phyloP scores from a whole-genome alignment of 2,797 vertebrate genomes.

The Netta rufina region DNA sequence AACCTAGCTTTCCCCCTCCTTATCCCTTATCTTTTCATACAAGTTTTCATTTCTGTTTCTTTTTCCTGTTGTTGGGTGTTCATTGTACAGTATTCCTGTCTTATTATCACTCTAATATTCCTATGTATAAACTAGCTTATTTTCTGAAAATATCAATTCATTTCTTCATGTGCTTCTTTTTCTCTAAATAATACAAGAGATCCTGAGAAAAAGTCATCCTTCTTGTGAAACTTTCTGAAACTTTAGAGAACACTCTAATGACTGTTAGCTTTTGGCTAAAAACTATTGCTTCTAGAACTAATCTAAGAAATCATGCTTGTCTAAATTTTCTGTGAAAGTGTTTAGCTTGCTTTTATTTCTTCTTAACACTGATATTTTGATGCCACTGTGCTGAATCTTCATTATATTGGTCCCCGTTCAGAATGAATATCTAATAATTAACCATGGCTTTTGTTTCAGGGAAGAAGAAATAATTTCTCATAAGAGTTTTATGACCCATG shows the following conservation, averaged over 20 bases:
- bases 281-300: background rate
- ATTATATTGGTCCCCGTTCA: background rate
- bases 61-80: background rate
- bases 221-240: background rate
- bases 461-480: background rate
- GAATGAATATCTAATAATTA: background rate
- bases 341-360: constrained; percentile 21
- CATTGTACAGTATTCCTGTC: background rate
- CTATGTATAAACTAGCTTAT: background rate
- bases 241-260: background rate
- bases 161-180: background rate
- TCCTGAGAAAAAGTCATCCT: background rate
- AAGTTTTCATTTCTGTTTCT: constrained; percentile 4
- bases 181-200: background rate
- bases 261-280: background rate
- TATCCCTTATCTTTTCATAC: background rate
- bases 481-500: background rate
- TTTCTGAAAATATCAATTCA: background rate
- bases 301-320: background rate
- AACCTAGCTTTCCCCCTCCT: background rate
- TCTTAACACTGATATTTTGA: background rate
- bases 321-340: background rate
- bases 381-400: background rate
- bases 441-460: background rate
- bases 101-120: background rate